Evolutionary conservation across 2,797 vertebrate genomes (phyloP), one percentile per base, ranked within the genome.

Genomic region (Arctocebus calabarensis): DNA sequence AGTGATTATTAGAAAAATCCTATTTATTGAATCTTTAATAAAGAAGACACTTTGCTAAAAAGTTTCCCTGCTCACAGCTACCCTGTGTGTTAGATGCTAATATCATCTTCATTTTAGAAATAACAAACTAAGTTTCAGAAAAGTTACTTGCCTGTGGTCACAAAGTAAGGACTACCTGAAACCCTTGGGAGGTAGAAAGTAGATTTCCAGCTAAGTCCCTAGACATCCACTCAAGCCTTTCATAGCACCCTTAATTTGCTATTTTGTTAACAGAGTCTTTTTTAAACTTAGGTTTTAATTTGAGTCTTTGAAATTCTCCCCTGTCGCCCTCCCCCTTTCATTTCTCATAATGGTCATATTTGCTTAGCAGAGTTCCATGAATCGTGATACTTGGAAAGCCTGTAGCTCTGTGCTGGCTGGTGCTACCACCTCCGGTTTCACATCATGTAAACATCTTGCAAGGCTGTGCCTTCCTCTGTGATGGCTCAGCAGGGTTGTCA

Each of bases 251-350:
- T 77, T 57, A 79, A 77, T 43, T 68, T 62, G 86, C 68, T 59
- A 23, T 70, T 59, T 71, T 83, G 17, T 32, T 32, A 88, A 61
- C 55, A 23, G 7, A 82, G 12, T 20, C 27, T 84, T 88, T 82
- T 82, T 77, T 37, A 61, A 82, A 82, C 20, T 48, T 13, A 0
- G 19, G 59, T 85, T 97, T 91, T 74, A 88, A 70, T 52, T 71
- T 78, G 55, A 59, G 5, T 40, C 59, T 90, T 77, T 75, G 2
- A 7, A 40, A 75, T 7, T 8, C 40, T 27, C 4, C 13, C 22
- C 29, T 8, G 1, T 0, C 5, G 6, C 10, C 45, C 3, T 5
- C 22, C 45, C 3, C 2, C 11, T 48, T 43, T 29, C 32, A 16
- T 29, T 12, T 12, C 29, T 55, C 81, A 32, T n/a, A 73, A n/a